Base-by-base conservation (phyloP, 2,113 vertebrate genomes). In the Centropus unirufus region DNA sequence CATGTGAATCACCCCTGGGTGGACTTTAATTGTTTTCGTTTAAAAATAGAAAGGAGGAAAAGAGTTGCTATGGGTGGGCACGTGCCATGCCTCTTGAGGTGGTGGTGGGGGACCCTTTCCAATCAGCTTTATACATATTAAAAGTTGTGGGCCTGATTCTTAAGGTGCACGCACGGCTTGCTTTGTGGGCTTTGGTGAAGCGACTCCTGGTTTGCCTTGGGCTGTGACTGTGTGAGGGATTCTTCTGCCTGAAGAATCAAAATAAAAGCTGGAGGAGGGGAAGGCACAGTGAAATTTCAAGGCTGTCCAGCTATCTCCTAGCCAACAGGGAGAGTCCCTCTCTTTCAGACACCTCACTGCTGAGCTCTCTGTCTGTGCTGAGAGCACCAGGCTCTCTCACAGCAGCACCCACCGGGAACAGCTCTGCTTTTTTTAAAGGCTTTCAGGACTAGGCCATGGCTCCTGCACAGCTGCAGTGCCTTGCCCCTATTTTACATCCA, bases 401-500 rank as follows among this genome's bases (percentile, higher is more conserved):
- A 87, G 89, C 89, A 72, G 63, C 59, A 49, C 83, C 39, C 23
- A 0, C 3, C 3, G 17, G 39, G 12, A 44, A n/a, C 16, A 52
- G 52, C 89, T 83, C 57, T 44, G 76, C 52, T 4, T 2, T 39
- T 70, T 70, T 81, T 70, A 36, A 51, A 74, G 86, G 61, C 51
- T 91, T 73, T 74, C 83, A 34, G 73, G 73, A 92, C 86, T 23
- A 72, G 85, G 32, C 91, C 70, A 66, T 52, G 68, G 61, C 58
- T 96, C 63, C 78, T 75, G 64, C 77, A 70, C 88, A 88, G 79
- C 87, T 93, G 88, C 0, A 0, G 3, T 87, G 72, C 49, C 76
- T 96, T 95, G 76, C 58, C 75, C 58, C 85, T 92, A 29, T 94
- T 95, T 96, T 90, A 88, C 81, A 78, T 70, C 46, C 78, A 86